phyloP scores from a whole-genome alignment of 2,888 invertebrate species.

The Eutolmus rufibarbis region DNA sequence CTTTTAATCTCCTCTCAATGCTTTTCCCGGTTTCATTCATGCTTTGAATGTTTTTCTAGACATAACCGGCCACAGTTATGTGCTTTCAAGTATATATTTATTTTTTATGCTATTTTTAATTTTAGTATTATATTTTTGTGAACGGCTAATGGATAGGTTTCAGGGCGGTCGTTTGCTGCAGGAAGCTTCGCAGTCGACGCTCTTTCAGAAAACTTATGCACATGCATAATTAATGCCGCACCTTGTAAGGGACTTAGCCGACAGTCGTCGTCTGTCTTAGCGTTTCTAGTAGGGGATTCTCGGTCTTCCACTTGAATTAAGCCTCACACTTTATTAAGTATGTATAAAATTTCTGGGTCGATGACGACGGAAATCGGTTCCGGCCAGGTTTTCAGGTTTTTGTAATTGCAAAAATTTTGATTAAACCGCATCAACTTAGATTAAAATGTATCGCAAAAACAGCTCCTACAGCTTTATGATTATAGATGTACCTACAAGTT shows the following conservation, averaged over 20 bases:
- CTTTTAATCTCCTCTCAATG: slow-evolving; percentile 22
- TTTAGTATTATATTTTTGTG: not conserved
- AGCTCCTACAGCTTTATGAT: not conserved
- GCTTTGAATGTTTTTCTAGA: not conserved
- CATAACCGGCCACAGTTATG: not conserved
- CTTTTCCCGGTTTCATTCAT: slow-evolving; percentile 9
- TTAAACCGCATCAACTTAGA: not conserved
- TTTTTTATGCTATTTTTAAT: not conserved
- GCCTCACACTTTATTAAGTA: not conserved
- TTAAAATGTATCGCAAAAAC: not conserved
- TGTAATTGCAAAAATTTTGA: not conserved
- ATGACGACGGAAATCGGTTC: not conserved
- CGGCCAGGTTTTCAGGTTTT: not conserved
- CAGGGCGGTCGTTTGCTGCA: not conserved
- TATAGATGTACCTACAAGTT: too few relatives aligned
- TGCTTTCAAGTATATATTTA: not conserved
- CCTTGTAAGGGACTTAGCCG: not conserved
- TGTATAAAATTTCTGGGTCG: not conserved
- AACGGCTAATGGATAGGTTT: not conserved
- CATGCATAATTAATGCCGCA: slow-evolving; percentile 11
- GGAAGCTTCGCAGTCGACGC: not conserved
- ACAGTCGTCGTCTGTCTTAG: not conserved
- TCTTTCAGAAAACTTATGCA: slow-evolving; percentile 9
- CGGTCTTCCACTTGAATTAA: not conserved
- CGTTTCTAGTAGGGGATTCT: not conserved